Conservation (phyloP, 1,140 invertebrate genomes). For the Zaprionus gabonicus region DNA sequence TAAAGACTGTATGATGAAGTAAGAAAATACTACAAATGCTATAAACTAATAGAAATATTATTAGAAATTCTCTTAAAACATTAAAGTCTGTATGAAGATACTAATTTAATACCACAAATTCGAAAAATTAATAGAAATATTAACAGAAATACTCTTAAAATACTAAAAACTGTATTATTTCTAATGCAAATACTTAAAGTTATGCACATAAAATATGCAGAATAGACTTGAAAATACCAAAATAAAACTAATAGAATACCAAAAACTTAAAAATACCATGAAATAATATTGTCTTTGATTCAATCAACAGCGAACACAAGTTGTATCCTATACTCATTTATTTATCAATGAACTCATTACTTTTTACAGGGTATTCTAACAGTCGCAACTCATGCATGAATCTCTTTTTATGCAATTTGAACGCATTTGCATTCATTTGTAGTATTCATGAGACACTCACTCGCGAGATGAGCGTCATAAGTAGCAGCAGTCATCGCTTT, state of each 20-base stretch:
- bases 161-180: background rate
- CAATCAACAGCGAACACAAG: no score
- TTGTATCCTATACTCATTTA: no score
- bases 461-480: background rate
- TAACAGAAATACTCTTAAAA: background rate
- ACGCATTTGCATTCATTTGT: background rate
- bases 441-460: constrained; percentile 2
- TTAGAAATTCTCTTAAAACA: no score
- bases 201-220: no score
- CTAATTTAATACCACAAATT: background rate
- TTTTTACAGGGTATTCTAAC: background rate
- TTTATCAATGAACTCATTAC: no score
- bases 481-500: background rate
- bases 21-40: background rate
- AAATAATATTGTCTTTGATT: no score
- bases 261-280: no score
- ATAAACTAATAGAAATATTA: background rate
- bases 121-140: background rate
- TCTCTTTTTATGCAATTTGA: background rate
- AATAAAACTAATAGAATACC: background rate
- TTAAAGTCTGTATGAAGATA: no score
- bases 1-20: no score
- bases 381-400: background rate
- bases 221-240: no score
- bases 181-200: no score